Evolutionary conservation across 2,888 invertebrate species (phyloP), one percentile per base, ranked within the genome.

Genomic region (Mesoligia furuncula): DNA sequence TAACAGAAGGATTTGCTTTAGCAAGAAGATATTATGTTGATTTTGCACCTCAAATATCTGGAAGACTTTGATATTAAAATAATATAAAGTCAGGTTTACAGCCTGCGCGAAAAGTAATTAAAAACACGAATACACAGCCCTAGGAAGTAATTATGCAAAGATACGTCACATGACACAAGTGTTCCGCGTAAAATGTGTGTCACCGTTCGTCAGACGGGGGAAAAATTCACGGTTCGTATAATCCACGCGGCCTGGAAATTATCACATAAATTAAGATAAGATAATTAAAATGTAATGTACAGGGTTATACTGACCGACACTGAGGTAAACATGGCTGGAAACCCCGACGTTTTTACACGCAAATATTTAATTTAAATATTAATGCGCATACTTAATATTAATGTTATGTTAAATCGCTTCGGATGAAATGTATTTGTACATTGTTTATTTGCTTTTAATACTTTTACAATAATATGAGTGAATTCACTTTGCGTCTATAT

Each of bases 311-410:
- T 74, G 69, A 78, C 61, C 54, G 84, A 78, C 74, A 77, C 66
- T 72, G 24, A 59, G n/a, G n/a, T 70, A 79, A 84, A 84, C 84
- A 86, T 39, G 20, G 4, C 54, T 39, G 78, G 62, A 74, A 36
- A 36, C 24, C 20, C 64, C 5, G 62, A 73, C 70, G 62, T 69
- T 72, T 85, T 70, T 51, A 42, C 62, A 67, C 13, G 27, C 61
- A 83, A 79, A 84, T 79, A 75, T 84, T 78, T 86, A 54, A 79
- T 83, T 86, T 79, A 39, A 72, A 83, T 86, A 80, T 81, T 62
- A 81, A 79, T 64, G 67, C 36, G 62, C 48, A 48, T 51, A 79
- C 79, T 79, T 80, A 79, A 67, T 66, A 73, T 81, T 67, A 80
- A 80, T 73, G 69, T 31, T 54, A 65, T 69, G 81, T 61, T 73